Evolutionary conservation across 2,113 vertebrate genomes (phyloP), one percentile per base, ranked within the genome.

Genomic region (Coregonus clupeaformis): DNA sequence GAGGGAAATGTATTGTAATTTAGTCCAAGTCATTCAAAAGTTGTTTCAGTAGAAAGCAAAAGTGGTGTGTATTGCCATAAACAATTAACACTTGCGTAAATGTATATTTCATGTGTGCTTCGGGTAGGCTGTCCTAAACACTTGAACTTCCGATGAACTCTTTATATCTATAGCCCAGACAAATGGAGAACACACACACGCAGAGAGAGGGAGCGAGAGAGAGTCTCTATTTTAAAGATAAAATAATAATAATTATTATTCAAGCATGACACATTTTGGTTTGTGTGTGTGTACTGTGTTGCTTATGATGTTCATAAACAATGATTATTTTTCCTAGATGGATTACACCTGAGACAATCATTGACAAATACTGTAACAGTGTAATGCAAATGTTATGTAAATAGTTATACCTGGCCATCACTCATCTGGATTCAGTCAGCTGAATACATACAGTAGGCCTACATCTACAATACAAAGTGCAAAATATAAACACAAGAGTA

Each of bases 71-170:
- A 68, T 47, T 20, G 29, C 36, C 42, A 42, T 30, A 14, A 65
- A 14, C 13, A 29, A 14, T 24, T 12, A 24, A 29, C 12, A 5
- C 63, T 13, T 65, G 63, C 25, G 74, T 70, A 52, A 74, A 76
- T 16, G 76, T 72, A 78, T 85, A 72, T 59, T 30, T 47, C 7
- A 90, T 85, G 88, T 86, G 88, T 87, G 82, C 73, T 82, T 82
- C 82, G 12, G 77, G 84, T 65, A 86, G 12, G 77, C 84, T 65
- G 85, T 85, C 81, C 55, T 55, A 80, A 85, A 85, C 85, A 85
- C 77, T 71, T 93, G 92, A 94, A 93, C 93, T 94, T 91, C 88
- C 78, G 22, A 45, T 93, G 93, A 93, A 94, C 93, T 92, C 93
- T 80, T 90, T 85, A 92, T 93, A 92, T 92, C 89, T 92, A 88